Percentiles rank a stretch among this genome's conserved stretches.
phyloP scores from a whole-genome alignment of 2,797 vertebrate species.

The Spondyliosoma cantharus region DNA sequence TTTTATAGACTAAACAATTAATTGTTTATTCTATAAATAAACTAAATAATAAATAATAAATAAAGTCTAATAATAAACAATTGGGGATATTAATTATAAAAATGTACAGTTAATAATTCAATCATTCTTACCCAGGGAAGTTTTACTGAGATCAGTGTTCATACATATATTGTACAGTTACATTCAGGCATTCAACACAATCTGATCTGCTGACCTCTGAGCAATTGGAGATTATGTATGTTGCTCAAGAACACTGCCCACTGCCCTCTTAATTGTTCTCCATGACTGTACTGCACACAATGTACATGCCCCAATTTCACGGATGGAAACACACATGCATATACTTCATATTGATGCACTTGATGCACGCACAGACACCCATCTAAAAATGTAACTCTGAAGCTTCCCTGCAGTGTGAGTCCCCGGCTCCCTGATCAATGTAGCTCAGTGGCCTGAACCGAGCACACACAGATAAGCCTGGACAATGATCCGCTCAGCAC shows the following conservation, averaged over 20 bases:
- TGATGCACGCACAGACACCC: constrained; percentile 17
- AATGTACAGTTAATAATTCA: not conserved
- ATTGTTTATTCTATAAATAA: too few relatives aligned
- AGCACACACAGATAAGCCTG: constrained; percentile 59
- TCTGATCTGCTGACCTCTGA: constrained; percentile 17
- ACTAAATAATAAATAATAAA: too few relatives aligned
- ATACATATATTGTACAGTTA: not conserved
- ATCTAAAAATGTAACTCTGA: constrained; percentile 30
- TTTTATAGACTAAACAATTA: not conserved
- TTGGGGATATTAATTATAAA: too few relatives aligned
- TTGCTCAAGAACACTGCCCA: constrained; percentile 4
- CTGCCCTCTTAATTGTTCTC: constrained; percentile 1
- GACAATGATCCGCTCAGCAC: constrained; percentile 76
- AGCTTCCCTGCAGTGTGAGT: constrained; percentile 54
- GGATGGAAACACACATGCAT: constrained; percentile 1
- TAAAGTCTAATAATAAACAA: too few relatives aligned
- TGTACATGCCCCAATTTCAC: not conserved
- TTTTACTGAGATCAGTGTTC: not conserved
- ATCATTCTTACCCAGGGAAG: not conserved
- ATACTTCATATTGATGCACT: constrained; percentile 28
- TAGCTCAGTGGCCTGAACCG: constrained; percentile 51
- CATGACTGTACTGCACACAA: not conserved
- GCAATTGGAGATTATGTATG: constrained; percentile 4
- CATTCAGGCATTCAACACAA: not conserved
- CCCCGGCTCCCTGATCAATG: constrained; percentile 68